Conservation (phyloP, 2,888 invertebrate species). For the Microplitis manilae region DNA sequence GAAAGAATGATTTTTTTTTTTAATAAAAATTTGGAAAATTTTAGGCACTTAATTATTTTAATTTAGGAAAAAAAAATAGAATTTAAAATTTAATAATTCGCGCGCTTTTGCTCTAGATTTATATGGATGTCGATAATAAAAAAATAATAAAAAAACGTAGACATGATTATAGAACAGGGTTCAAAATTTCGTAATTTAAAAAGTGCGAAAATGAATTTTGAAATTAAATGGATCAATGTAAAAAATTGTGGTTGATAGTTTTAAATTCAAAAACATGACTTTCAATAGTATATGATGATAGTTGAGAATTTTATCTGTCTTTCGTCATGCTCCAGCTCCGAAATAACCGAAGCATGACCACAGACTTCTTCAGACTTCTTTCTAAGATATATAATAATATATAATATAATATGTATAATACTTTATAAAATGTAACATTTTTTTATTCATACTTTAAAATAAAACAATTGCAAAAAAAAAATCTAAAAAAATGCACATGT, state of each 20-base stretch:
- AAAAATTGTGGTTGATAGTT: not conserved
- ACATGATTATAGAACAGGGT: no score
- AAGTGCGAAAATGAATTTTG: no score
- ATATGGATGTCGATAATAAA: no score
- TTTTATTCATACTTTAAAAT: not conserved
- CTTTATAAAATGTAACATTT: not conserved
- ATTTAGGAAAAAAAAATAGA: no score
- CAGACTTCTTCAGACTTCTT: not conserved
- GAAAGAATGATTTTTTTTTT: not conserved
- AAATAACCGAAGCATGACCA: not conserved
- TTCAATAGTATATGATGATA: not conserved
- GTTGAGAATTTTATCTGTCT: not conserved
- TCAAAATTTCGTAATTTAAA: no score
- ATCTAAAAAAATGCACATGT: no score
- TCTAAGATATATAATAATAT: not conserved
- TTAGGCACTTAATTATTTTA: not conserved
- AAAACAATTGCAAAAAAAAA: not conserved
- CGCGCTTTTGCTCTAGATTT: no score
- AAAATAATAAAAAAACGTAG: no score
- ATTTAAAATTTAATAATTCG: no score
- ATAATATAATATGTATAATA: not conserved
- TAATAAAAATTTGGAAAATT: not conserved
- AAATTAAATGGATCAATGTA: not conserved
- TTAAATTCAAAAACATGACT: not conserved
- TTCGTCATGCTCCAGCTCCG: not conserved